phyloP scores from a whole-genome alignment of 2,113 vertebrate species.

The Crocuta crocuta region DNA sequence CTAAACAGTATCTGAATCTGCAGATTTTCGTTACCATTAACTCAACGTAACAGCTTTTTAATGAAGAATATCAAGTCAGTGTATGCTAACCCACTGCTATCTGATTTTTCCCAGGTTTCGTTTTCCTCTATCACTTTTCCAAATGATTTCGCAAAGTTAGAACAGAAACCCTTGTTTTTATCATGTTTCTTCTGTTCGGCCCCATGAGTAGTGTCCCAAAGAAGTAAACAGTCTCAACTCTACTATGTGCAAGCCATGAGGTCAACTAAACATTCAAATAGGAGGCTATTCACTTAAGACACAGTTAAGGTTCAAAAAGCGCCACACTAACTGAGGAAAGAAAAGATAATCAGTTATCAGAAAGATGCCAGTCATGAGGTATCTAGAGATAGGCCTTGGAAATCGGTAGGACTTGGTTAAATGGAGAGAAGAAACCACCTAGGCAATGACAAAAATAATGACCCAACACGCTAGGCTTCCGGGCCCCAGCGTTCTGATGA shows the following conservation, averaged over 20 bases:
- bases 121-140: neutral
- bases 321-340: neutral
- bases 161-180: neutral
- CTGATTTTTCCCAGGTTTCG: neutral
- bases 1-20: slow-evolving; percentile 38
- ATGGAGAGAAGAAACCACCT: neutral
- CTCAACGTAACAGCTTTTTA: slow-evolving; percentile 26
- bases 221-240: neutral
- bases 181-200: neutral
- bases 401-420: neutral
- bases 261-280: neutral
- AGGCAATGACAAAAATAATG: slow-evolving; percentile 12
- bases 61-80: neutral
- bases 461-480: neutral
- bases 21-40: slow-evolving; percentile 43
- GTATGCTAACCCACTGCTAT: neutral
- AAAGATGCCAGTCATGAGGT: neutral
- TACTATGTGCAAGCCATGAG: neutral
- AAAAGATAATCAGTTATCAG: slow-evolving; percentile 27
- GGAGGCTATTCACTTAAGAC: neutral
- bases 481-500: neutral
- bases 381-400: neutral
- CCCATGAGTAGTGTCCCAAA: neutral
- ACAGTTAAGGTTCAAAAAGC: neutral
- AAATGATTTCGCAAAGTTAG: neutral